Conservation (phyloP, 1,140 invertebrate species). For the Penaeus chinensis region DNA sequence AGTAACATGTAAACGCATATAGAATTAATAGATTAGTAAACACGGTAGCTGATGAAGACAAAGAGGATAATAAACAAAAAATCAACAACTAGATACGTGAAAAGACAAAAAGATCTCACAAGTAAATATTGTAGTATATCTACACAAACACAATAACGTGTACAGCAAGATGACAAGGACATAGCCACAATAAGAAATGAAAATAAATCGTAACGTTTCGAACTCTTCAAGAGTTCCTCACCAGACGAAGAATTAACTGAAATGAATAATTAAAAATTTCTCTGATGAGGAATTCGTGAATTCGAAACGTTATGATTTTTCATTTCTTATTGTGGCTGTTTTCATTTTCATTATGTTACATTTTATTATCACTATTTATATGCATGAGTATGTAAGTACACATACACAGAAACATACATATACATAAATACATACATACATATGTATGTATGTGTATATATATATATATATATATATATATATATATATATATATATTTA, state of each 20-base stretch:
- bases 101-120: not conserved
- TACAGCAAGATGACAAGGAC: no score
- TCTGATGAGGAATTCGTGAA: no score
- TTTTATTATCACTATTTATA: not conserved
- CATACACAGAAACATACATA: not conserved
- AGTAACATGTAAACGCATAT: not conserved
- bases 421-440: not conserved
- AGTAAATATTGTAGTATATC: no score
- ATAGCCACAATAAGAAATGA: no score
- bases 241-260: no score
- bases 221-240: no score
- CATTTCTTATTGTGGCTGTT: no score
- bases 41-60: not conserved
- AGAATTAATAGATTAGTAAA: not conserved
- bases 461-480: not conserved
- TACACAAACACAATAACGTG: no score
- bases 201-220: no score
- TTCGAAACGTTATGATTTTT: no score
- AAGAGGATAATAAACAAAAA: not conserved
- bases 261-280: no score
- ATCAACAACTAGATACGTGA: not conserved
- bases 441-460: not conserved
- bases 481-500: not conserved
- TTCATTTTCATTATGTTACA: not conserved
- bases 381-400: not conserved